Conservation (phyloP, 2,113 vertebrate species). For the Psilopsiagon aurifrons region DNA sequence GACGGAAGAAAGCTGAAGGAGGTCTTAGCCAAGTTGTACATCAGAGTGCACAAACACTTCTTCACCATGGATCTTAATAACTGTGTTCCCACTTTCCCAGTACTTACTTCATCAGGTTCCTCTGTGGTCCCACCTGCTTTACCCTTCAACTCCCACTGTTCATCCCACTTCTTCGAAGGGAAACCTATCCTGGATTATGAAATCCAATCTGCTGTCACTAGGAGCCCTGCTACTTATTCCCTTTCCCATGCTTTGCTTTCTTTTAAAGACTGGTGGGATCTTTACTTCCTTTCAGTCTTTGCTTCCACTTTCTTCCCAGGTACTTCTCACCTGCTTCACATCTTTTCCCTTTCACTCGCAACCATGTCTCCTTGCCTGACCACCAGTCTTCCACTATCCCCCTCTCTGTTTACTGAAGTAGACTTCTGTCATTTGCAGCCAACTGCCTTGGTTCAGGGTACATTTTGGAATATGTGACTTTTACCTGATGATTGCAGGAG, state of each 20-base stretch:
- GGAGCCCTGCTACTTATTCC: background rate
- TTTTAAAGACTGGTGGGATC: background rate
- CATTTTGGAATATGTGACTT: background rate
- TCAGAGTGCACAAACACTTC: background rate
- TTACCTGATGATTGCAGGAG: background rate
- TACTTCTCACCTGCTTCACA: background rate
- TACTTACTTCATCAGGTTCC: background rate
- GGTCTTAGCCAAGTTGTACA: background rate
- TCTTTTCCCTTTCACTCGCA: background rate
- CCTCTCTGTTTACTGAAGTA: background rate
- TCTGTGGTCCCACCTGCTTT: background rate
- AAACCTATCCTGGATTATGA: background rate
- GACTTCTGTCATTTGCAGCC: background rate
- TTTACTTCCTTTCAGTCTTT: background rate
- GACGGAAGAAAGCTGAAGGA: background rate
- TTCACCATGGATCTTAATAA: background rate
- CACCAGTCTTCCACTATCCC: background rate
- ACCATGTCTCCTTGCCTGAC: background rate
- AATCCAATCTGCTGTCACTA: background rate
- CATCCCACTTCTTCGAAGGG: fast-evolving
- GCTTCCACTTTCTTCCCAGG: background rate
- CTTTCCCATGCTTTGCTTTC: background rate
- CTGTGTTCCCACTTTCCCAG: background rate
- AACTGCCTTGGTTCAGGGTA: background rate
- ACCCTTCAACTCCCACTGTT: background rate